Evolutionary conservation across 2,113 vertebrate genomes (phyloP).

Genomic region (Mystacornis crossleyi): DNA sequence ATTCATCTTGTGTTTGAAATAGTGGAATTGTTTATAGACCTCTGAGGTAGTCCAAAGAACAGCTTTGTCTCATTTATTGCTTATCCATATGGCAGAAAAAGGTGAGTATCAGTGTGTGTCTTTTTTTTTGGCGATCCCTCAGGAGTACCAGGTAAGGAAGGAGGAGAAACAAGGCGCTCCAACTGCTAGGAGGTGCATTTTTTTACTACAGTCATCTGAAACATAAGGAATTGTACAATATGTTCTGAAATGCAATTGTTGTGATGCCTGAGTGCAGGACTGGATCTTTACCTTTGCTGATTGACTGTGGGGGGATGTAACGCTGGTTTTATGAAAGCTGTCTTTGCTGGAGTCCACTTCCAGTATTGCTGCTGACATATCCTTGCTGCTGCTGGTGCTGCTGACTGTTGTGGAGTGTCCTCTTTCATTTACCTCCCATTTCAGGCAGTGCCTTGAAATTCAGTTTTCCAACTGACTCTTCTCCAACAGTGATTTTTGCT

Average conservation of each 20-base stretch:
- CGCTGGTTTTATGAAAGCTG: neutral
- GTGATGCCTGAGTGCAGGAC: neutral
- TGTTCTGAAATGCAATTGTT: neutral
- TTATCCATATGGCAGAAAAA: neutral
- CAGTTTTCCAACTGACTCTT: neutral
- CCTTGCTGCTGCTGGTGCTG: neutral
- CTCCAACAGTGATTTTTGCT: neutral
- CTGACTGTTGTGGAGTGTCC: neutral
- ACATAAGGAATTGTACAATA: neutral
- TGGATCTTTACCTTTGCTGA: neutral
- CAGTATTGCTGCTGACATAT: rapidly evolving
- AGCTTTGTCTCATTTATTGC: neutral
- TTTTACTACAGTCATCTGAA: neutral
- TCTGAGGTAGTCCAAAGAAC: neutral
- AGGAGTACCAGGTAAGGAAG: neutral
- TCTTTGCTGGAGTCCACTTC: neutral
- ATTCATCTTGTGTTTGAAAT: neutral
- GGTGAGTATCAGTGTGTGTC: rapidly evolving
- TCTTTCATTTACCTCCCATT: neutral
- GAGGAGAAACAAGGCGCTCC: neutral
- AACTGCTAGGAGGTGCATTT: neutral
- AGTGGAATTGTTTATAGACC: neutral
- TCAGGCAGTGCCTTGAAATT: neutral
- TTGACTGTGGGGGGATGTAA: neutral
- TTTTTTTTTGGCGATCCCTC: neutral